phyloP scores from a whole-genome alignment of 2,797 vertebrate species.

The Oryzias dopingdopingensis region DNA sequence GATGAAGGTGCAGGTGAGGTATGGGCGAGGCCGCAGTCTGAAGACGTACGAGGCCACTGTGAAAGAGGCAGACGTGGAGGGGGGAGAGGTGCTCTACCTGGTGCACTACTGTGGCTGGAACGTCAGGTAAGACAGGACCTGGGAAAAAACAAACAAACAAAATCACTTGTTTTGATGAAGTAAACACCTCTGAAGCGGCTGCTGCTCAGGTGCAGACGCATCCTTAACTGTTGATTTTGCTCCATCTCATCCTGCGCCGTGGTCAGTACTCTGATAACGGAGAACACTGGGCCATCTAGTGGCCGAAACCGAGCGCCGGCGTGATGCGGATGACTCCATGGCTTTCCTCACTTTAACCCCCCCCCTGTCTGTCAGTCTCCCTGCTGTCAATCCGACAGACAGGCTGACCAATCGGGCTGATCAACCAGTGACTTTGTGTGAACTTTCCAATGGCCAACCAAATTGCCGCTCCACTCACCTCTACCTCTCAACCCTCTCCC shows the following conservation, averaged over 20 bases:
- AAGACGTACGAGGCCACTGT: slow-evolving; percentile 88
- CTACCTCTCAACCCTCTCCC: slow-evolving; percentile 73
- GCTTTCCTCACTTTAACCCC: slow-evolving; percentile 57
- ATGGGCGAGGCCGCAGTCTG: slow-evolving; percentile 85
- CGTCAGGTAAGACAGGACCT: slow-evolving; percentile 85
- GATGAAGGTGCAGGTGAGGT: slow-evolving; percentile 90
- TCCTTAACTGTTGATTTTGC: slow-evolving; percentile 60
- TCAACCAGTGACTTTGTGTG: slow-evolving; percentile 40
- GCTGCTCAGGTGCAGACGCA: slow-evolving; percentile 54
- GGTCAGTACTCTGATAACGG: slow-evolving; percentile 57
- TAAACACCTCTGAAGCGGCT: slow-evolving; percentile 43
- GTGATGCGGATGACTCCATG: slow-evolving; percentile 52
- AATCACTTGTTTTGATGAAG: slow-evolving; percentile 41
- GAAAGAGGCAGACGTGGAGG: slow-evolving; percentile 87
- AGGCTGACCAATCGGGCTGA: slow-evolving; percentile 37
- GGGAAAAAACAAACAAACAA: slow-evolving; percentile 41
- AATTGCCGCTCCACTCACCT: slow-evolving; percentile 74
- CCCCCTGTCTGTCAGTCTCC: slow-evolving; percentile 72
- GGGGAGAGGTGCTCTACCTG: slow-evolving; percentile 87
- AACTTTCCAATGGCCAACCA: slow-evolving; percentile 59
- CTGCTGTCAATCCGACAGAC: slow-evolving; percentile 65
- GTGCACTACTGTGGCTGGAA: slow-evolving; percentile 91
- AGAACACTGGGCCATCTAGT: slow-evolving; percentile 72
- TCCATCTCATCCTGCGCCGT: slow-evolving; percentile 52
- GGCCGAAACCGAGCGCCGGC: slow-evolving; percentile 61